A percentile compares a stretch with the other conserved stretches of the same genome.
Conservation (phyloP, 2,888 invertebrate species). For the Polymixis lichenea region DNA sequence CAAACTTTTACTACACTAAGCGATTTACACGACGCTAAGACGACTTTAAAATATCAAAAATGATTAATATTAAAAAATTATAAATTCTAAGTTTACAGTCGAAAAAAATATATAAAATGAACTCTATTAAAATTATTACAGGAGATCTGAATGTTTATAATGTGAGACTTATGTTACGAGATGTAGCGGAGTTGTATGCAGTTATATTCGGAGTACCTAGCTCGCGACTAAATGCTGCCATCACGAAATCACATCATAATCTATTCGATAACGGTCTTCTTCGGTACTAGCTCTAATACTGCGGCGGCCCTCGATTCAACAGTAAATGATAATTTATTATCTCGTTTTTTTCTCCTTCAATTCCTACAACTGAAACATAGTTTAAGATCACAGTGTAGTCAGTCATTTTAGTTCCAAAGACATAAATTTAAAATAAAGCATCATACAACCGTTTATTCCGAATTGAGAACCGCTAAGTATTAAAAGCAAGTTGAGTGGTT, state of each 20-base stretch:
- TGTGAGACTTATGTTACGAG: slow-evolving; percentile 62
- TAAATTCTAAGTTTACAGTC: slow-evolving; percentile 64
- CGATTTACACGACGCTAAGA: slow-evolving; percentile 80
- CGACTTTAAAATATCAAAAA: slow-evolving; percentile 71
- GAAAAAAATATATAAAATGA: slow-evolving; percentile 67
- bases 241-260: slow-evolving; percentile 66
- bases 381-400: slow-evolving; percentile 52
- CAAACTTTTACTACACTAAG: slow-evolving; percentile 75
- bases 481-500: slow-evolving; percentile 27
- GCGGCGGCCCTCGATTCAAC: slow-evolving; percentile 21
- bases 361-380: slow-evolving; percentile 37
- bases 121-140: slow-evolving; percentile 69
- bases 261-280: slow-evolving; percentile 38
- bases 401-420: slow-evolving; percentile 46
- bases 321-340: slow-evolving; percentile 1
- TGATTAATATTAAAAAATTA: slow-evolving; percentile 65
- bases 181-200: slow-evolving; percentile 48
- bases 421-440: slow-evolving; percentile 8
- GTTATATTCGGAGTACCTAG: slow-evolving; percentile 52
- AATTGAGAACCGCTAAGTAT: slow-evolving; percentile 35
- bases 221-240: slow-evolving; percentile 65
- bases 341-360: slow-evolving; percentile 25
- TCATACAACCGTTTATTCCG: slow-evolving; percentile 5
- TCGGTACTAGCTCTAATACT: slow-evolving; percentile 21
- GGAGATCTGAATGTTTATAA: slow-evolving; percentile 72